Percentiles rank a stretch among this genome's conserved stretches.
phyloP scores from a whole-genome alignment of 2,113 vertebrate species.

The Barnardius zonarius region DNA sequence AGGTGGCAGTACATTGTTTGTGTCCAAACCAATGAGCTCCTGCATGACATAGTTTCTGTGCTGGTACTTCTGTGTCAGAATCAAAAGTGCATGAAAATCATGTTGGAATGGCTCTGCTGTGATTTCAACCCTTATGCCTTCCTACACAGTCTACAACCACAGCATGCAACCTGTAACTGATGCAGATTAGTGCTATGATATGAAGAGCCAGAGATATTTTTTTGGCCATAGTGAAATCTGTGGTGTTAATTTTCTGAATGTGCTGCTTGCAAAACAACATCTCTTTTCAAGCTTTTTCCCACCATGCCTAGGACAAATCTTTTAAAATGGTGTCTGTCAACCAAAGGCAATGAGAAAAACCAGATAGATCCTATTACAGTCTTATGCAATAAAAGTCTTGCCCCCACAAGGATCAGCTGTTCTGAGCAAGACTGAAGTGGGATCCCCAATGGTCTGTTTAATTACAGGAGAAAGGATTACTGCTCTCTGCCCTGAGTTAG shows the following conservation, averaged over 20 bases:
- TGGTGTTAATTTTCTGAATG: neutral
- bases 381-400: neutral
- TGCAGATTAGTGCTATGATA: neutral
- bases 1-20: rapidly evolving
- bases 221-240: neutral
- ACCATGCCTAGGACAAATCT: neutral
- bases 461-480: neutral
- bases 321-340: neutral
- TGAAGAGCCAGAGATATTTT: neutral
- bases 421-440: neutral
- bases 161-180: neutral
- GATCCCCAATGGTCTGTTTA: neutral
- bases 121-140: neutral
- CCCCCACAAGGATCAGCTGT: neutral
- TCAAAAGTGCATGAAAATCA: neutral
- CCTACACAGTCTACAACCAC: neutral
- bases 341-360: neutral
- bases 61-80: neutral
- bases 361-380: neutral
- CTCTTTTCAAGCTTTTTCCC: neutral
- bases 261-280: neutral
- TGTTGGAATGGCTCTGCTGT: neutral
- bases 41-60: neutral
- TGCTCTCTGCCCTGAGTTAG: neutral
- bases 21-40: neutral